Percentiles rank a stretch among this genome's conserved stretches.
Evolutionary conservation across 2,888 invertebrate genomes (phyloP).

Genomic region (Autographa pulchrina): DNA sequence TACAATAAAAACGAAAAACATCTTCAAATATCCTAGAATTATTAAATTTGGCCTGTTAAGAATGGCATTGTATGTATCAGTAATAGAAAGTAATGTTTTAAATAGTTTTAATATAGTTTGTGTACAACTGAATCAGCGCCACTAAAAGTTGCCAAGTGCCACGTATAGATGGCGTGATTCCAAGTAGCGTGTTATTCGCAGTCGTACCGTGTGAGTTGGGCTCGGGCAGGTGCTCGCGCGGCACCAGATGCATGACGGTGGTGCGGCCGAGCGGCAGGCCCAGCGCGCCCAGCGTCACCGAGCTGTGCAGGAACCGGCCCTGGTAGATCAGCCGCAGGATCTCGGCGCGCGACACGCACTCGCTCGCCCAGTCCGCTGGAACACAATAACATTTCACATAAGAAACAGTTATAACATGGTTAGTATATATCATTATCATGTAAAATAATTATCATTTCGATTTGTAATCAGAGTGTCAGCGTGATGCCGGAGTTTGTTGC

Average conservation of each 20-base stretch:
- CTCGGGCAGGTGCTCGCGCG: slow-evolving; percentile 99
- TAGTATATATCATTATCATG: too few species aligned
- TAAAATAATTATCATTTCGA: too few species aligned
- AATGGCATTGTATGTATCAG: not conserved
- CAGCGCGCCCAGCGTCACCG: slow-evolving; percentile 99
- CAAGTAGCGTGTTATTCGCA: not conserved
- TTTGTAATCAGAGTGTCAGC: too few species aligned
- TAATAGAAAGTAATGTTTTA: not conserved
- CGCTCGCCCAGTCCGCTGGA: slow-evolving; percentile 98
- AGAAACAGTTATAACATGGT: not conserved
- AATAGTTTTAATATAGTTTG: not conserved
- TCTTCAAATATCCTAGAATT: not conserved
- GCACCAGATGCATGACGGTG: slow-evolving; percentile 99
- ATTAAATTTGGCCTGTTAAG: not conserved
- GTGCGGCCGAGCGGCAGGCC: slow-evolving; percentile 99
- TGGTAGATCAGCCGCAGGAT: slow-evolving; percentile 99
- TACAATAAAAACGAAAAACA: not conserved
- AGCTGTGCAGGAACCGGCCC: slow-evolving; percentile 99
- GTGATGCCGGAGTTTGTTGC: too few species aligned
- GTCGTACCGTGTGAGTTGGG: slow-evolving; percentile 97
- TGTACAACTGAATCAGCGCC: not conserved
- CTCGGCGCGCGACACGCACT: slow-evolving; percentile 98
- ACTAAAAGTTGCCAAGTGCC: not conserved
- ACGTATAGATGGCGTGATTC: not conserved
- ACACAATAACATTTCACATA: slow-evolving; percentile 7